Base-by-base conservation (phyloP, 2,113 vertebrate genomes). In the Ictidomys tridecemlineatus region DNA sequence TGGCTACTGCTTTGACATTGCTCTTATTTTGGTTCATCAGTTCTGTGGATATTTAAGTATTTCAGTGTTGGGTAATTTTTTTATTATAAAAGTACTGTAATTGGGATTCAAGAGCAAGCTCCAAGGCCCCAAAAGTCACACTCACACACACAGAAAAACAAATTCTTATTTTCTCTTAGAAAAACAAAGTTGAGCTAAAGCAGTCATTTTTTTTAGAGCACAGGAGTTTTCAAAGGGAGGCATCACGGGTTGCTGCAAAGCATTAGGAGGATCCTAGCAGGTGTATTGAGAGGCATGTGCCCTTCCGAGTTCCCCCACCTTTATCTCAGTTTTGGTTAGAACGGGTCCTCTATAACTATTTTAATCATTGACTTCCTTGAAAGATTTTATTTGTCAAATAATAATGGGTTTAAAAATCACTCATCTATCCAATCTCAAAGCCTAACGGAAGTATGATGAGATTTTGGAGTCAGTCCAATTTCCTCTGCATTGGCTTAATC, bases 241-340 rank as follows among this genome's bases (percentile, higher is more conserved):
- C 26, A 18, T 26, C 9, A 2, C n/a, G 3, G 56, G 9, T 20
- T n/a, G 26, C 8, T 2, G 4, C 6, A 12, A 11, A 45, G 56
- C 2, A 4, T 22, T 12, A 28, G 32, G 72, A 37, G 32, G 0
- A 12, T 20, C 30, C 28, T 13, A 78, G 45, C 9, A 2, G 34
- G n/a, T 12, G 30, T 18, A 10, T 4, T 16, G 3, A 79, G 30
- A 85, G 14, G 48, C 32, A 20, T 37, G 7, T 16, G 56, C 22
- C 67, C 22, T 11, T 26, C 11, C 32, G 45, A 3, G 2, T 7
- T 67, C n/a, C 24, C 32, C 42, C 45, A 8, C 7, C 42, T 18
- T 24, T 45, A 22, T 37, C 65, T 89, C 85, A 26, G 5, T 69
- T 86, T 61, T 16, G 4, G 3, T 8, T 53, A 61, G 13, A 70